A percentile compares a stretch with the other conserved stretches of the same genome.
phyloP scores from a whole-genome alignment of 2,888 invertebrate species.

The Sinodicranocentrus sp. region DNA sequence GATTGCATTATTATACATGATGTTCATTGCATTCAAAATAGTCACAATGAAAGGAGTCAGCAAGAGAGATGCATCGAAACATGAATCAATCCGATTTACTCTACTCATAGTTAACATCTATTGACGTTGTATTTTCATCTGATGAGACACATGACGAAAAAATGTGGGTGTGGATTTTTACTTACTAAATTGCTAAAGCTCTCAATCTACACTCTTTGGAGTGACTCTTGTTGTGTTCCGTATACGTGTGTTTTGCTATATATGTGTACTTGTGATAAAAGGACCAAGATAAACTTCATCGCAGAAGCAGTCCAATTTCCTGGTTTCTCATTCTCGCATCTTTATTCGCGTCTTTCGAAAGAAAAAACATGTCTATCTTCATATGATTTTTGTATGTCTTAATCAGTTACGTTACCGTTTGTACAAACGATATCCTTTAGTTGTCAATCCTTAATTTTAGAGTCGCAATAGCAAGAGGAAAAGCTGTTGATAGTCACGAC shows the following conservation, averaged over 20 bases:
- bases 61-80: background rate
- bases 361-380: too few species aligned
- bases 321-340: slow-evolving; percentile 39
- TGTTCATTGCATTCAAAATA: too few species aligned
- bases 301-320: slow-evolving; percentile 49
- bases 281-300: background rate
- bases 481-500: too few species aligned
- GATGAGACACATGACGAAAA: slow-evolving; percentile 5
- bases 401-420: too few species aligned
- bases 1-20: too few species aligned
- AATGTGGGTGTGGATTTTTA: slow-evolving; percentile 42
- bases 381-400: too few species aligned
- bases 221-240: slow-evolving; percentile 41
- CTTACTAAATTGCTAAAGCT: background rate
- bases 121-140: background rate
- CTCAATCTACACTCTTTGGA: slow-evolving; percentile 9
- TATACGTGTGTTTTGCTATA: slow-evolving; percentile 16
- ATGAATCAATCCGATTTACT: background rate
- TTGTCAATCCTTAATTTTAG: too few species aligned
- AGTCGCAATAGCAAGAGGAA: too few species aligned
- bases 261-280: too few species aligned
- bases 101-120: background rate
- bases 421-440: too few species aligned
- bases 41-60: too few species aligned
- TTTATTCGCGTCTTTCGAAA: too few species aligned